Base-by-base conservation (phyloP, 1,140 invertebrate genomes). In the Bombus soroeensis region DNA sequence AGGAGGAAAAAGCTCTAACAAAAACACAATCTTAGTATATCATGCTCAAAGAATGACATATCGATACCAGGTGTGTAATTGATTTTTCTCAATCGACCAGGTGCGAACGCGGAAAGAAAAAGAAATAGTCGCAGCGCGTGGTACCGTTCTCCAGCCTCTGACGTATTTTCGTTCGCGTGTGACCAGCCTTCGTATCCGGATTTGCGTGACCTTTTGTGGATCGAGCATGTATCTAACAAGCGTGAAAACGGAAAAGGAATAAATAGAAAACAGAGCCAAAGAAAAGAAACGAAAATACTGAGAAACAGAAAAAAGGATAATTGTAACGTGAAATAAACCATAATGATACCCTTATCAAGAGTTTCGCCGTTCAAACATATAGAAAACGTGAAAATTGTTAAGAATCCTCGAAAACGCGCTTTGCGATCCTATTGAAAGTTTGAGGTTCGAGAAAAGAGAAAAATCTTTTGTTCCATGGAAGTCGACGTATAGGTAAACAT, bases 141-240 rank as follows among this genome's bases (percentile, higher is more conserved):
- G 83, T 41, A 81, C 64, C 82, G 88, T 85, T 80, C 66, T 79
- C 85, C 85, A 41, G 80, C 81, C 87, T 89, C 87, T 82, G 85
- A 78, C 87, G 68, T 81, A 70, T 84, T 87, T 86, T 83, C 85
- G 83, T 91, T 88, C 87, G 76, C 88, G 70, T 74, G 85, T 87
- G 81, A 70, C 85, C 86, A 88, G 83, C 85, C 88, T 91, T 90
- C 90, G 88, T 83, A 87, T 91, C 89, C 90, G 85, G 87, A 87
- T 87, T 87, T 81, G 85, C 90, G 87, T 91, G 91, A 91, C 88
- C 91, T 92, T 92, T 90, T 90, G 87, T 88, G 89, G 57, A 86
- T 83, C 86, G 28, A 34, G 18, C 39, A 64, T 66, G 39, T 43
- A 18, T 43, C n/a, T 25, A 32, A 15, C 12, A 28, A n/a, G 53